Evolutionary conservation across 2,797 vertebrate species (phyloP).

Genomic region (Nannoperca australis): DNA sequence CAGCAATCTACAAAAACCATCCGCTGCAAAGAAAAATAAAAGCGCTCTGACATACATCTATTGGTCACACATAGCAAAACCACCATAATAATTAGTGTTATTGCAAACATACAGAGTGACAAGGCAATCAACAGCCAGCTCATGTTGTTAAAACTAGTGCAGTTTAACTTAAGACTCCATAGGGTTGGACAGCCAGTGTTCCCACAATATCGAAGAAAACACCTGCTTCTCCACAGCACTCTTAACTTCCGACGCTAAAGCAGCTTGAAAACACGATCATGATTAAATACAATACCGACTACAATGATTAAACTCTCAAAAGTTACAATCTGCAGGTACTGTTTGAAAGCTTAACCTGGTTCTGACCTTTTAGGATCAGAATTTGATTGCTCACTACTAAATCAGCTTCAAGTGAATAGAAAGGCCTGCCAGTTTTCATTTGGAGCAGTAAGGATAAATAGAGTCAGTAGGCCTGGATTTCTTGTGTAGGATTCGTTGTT

Average conservation of each 20-base stretch:
- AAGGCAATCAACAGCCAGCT: conserved; percentile 36
- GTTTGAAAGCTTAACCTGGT: conserved; percentile 39
- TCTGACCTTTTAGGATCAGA: conserved; percentile 45
- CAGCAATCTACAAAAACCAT: conserved; percentile 36
- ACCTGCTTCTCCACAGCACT: conserved; percentile 11
- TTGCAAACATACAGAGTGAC: conserved; percentile 40
- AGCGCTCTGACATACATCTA: conserved; percentile 16
- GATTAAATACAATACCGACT: conserved; percentile 17
- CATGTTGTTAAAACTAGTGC: conserved; percentile 25
- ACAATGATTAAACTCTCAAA: conserved; percentile 12
- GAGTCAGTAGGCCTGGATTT: conserved; percentile 25
- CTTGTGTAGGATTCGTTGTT: conserved; percentile 33
- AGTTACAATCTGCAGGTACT: conserved; percentile 45
- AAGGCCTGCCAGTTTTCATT: conserved; percentile 52
- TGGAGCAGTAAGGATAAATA: conserved; percentile 38
- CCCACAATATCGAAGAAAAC: conserved; percentile 25
- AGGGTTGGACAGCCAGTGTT: conserved; percentile 13
- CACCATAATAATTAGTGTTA: conserved; percentile 38
- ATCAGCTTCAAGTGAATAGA: conserved; percentile 38
- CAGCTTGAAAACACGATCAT: conserved; percentile 16
- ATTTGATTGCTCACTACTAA: conserved; percentile 21
- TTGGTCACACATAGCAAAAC: conserved; percentile 21
- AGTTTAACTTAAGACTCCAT: conserved; percentile 11
- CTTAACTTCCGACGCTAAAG: conserved; percentile 3
- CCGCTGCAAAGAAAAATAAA: conserved; percentile 43